A percentile compares a stretch with the other conserved stretches of the same genome.
These are phyloP conservation scores for Oegoconia quadripuncta DNA, from an alignment of 2,888 invertebrate species.

Conservation along the genomic window DNA sequence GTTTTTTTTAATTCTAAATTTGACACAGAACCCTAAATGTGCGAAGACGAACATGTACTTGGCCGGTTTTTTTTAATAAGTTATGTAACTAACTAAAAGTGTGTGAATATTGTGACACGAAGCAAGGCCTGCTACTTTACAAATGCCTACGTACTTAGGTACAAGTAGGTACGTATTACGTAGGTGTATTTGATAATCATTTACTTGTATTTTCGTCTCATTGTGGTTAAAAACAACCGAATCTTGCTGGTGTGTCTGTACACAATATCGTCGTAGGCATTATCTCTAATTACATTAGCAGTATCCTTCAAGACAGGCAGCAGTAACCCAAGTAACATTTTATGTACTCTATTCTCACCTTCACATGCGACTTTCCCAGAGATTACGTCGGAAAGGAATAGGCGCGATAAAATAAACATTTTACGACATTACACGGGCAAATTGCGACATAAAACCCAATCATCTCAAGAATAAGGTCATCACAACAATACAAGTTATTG, in stretches of 20 bases:
- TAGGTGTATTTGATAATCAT: no score
- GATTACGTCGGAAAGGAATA: slow-evolving; percentile 55
- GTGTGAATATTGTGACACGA: no score
- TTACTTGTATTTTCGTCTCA: no score
- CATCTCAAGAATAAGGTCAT: slow-evolving; percentile 56
- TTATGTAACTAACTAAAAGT: no score
- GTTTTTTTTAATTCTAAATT: no score
- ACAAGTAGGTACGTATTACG: no score
- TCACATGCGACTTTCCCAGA: slow-evolving; percentile 42
- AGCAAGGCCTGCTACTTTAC: no score
- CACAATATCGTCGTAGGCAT: background rate
- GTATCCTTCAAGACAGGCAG: slow-evolving; percentile 1
- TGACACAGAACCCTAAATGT: no score
- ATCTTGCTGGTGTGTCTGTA: background rate
- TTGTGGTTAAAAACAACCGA: no score
- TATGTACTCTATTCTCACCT: slow-evolving; percentile 26
- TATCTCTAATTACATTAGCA: slow-evolving; percentile 1
- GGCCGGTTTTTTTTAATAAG: no score
- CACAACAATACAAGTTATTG: slow-evolving; percentile 11
- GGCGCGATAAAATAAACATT: slow-evolving; percentile 64
- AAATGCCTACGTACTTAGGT: no score
- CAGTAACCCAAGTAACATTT: slow-evolving; percentile 15
- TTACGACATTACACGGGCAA: slow-evolving; percentile 60
- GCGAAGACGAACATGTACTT: no score
- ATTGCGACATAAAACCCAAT: slow-evolving; percentile 70